Evolutionary conservation across 2,797 vertebrate genomes (phyloP), one percentile per base, ranked within the genome.

Genomic region (Alca torda): DNA sequence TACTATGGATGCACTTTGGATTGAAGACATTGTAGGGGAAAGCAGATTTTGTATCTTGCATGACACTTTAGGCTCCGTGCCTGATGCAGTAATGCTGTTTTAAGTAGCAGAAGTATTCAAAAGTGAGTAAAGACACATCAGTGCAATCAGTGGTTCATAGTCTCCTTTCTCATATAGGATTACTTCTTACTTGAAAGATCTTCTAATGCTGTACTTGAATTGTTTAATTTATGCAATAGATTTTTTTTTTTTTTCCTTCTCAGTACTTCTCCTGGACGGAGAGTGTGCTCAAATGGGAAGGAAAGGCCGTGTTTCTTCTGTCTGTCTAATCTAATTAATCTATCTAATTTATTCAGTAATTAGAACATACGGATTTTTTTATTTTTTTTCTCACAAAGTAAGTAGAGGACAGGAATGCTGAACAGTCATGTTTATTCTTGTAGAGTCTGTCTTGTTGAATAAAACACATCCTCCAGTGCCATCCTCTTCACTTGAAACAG

Each of bases 401-500:
- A 72, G 65, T 64, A 81, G 73, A 79, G 75, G 76, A 20, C 0
- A 2, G 67, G 41, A 59, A 37, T 70, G 57, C 63, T 92, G 65
- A 85, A 56, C 45, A 81, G 45, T 41, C 10, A 2, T 74, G 48
- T 92, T 84, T 84, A 25, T 59, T 97, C 72, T 76, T 82, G 33
- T 67, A 35, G 45, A 84, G 46, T 77, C 35, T 85, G 60, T 67
- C 39, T 89, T 46, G 41, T 39, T 93, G 80, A 90, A 90, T 88
- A 85, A 87, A 92, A 89, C 31, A 26, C 46, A 39, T 78, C 51
- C 64, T 75, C 33, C 0, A 10, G 76, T 87, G 80, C 59, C 61
- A 53, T 56, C 80, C 50, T 84, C 50, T 70, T 79, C 48, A 41
- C 37, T 69, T 92, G 84, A 89, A 96, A 31, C 56, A 80, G 51